Evolutionary conservation across 64 coral and sea anemone genomes (phyloP), one percentile per base, ranked within the genome.

Genomic region (Cladopsammia gracilis): DNA sequence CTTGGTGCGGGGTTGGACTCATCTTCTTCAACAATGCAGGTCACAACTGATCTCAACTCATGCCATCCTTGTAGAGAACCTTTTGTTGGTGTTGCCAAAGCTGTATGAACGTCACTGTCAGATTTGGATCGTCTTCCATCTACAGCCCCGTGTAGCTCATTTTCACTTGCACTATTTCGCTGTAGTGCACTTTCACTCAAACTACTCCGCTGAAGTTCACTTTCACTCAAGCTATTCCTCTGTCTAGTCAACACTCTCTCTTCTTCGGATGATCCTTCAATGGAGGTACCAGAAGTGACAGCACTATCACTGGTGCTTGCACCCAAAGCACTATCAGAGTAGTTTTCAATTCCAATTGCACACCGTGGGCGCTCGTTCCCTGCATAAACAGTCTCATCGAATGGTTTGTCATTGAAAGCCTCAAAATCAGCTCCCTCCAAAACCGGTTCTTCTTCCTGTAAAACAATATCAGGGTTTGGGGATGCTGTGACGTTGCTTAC

Each of bases 261-360:
- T 52, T 84, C 80, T 22, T 8, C 62, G 22, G 80, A 84, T 7
- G 80, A 84, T 22, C 48, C 80, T 22, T 84, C 80, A 12, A 84
- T 84, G 1, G 80, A 84, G 12, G 80, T 84, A 14, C 60, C 80
- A 10, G 80, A 84, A 2, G 80, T 65, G 9, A 62, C 59, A 48
- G 62, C 62, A 51, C 80, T 84, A 24, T 84, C 80, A 24, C 80
- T 34, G 1, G 43, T 84, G 44, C 80, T 50, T 84, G 42, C 44
- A 7, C 80, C 60, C 18, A 84, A 3, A 18, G 61, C 61, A 49
- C 61, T 49, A 52, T 93, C 91, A 15, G 81, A 82, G 61, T 64
- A 93, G 44, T 87, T 72, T 3, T 87, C 91, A n/a, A 86, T 76
- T 22, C 91, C 91, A 16, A 93, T 93, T 24, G 91, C 47, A 87